Conservation (phyloP, 2,113 vertebrate species). For the Procapra przewalskii region DNA sequence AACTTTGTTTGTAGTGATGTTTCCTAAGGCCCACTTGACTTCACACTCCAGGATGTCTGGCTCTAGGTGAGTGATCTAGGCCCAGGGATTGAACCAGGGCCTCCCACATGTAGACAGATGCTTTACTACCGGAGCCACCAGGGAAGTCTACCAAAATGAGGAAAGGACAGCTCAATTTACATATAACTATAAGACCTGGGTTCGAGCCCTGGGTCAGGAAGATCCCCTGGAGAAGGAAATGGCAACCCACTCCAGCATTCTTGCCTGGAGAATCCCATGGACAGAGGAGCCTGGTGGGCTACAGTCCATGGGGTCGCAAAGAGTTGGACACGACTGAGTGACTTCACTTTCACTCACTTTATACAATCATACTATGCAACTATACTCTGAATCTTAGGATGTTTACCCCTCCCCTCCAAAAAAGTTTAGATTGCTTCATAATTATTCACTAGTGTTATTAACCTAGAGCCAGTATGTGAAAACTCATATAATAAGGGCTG, state of each 20-base stretch:
- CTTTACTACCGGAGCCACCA: too few species aligned
- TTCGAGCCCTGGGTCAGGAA: too few species aligned
- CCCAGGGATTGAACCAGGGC: too few species aligned
- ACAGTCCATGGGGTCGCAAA: too few species aligned
- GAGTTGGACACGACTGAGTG: too few species aligned
- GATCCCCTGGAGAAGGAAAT: too few species aligned
- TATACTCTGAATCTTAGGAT: background rate
- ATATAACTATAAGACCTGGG: background rate
- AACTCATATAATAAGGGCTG: background rate
- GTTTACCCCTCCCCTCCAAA: background rate
- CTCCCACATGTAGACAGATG: too few species aligned
- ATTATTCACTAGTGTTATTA: background rate
- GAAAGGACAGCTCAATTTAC: background rate
- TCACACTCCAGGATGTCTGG: background rate
- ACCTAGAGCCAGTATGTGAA: background rate
- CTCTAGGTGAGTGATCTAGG: background rate
- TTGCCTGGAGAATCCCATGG: too few species aligned
- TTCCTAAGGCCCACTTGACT: background rate
- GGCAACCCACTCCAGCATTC: too few species aligned
- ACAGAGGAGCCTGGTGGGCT: too few species aligned
- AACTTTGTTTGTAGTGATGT: accelerated
- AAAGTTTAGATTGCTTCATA: background rate
- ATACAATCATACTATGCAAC: background rate
- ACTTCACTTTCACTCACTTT: too few species aligned
- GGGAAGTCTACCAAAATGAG: background rate